Base-by-base conservation (phyloP, 2,113 vertebrate species). In the Seriola aureovittata region DNA sequence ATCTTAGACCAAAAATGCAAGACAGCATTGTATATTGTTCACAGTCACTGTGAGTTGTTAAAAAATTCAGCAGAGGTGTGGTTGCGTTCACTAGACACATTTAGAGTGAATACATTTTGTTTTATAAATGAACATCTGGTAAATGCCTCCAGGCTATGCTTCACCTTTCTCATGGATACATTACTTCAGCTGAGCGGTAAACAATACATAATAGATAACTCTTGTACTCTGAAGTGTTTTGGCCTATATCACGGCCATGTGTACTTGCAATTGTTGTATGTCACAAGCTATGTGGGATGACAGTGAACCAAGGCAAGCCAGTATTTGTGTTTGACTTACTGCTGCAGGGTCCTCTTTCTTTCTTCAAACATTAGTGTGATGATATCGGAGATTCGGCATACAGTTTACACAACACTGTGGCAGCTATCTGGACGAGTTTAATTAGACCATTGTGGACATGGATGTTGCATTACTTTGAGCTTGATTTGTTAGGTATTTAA, bases 191-290 rank as follows among this genome's bases (percentile, higher is more conserved):
- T 25, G 52, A 81, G 74, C 8, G 11, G 76, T 89, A 89, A 90
- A 92, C 85, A 91, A 86, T 87, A 54, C 68, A 88, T 87, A 75
- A 89, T 88, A 82, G 74, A 87, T 87, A 85, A 73, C 64, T 72
- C 73, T 80, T 84, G 81, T 82, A 65, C 67, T 77, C 59, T 80
- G 75, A 78, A 86, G 73, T 84, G 71, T 81, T 83, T 78, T 85
- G 54, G 86, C 77, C 76, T 85, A 44, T 62, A 82, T 80, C 80
- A 62, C 81, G 63, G 73, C 81, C 57, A 55, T 74, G 59, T 78
- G 48, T 38, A n/a, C 23, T 67, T 58, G 58, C 65, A 85, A 7
- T 75, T 72, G 71, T 70, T 80, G 29, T 55, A 54, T 68, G 32
- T 88, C 75, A 42, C 23, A 32, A 17, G 42, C 78, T 64, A 29